Percentiles rank a stretch among this genome's conserved stretches.
Conservation (phyloP, 2,113 vertebrate genomes). For the Tyto alba region DNA sequence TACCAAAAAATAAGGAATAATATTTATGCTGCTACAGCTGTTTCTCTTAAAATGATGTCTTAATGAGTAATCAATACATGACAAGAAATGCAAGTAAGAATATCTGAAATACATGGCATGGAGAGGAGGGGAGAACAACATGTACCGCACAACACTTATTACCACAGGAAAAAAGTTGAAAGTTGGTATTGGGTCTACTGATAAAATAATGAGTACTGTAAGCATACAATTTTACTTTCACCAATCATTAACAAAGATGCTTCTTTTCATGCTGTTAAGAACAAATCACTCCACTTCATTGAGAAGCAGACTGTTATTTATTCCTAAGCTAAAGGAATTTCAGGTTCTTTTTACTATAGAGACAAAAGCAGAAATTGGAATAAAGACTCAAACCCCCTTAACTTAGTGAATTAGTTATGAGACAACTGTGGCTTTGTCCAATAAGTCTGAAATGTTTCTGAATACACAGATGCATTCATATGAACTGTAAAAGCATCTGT, state of each 20-base stretch:
- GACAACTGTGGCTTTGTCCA: neutral
- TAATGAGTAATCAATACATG: neutral
- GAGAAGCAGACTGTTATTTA: constrained; percentile 30
- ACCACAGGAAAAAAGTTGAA: neutral
- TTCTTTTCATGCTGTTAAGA: neutral
- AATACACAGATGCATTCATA: neutral
- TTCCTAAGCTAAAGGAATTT: constrained; percentile 44
- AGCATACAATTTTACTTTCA: constrained; percentile 52
- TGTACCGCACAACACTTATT: neutral
- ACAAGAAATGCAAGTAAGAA: neutral
- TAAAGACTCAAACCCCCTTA: neutral
- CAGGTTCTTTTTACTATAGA: neutral
- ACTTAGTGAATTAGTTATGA: neutral
- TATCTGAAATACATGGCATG: neutral
- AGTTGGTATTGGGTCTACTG: neutral
- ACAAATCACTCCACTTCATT: neutral
- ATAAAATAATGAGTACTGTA: neutral
- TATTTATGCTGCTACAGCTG: neutral
- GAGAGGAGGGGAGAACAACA: neutral
- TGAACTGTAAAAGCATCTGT: neutral
- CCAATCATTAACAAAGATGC: constrained; percentile 1
- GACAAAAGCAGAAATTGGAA: neutral
- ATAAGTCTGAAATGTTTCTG: neutral
- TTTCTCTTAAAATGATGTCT: neutral
- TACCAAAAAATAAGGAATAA: neutral